These are phyloP conservation scores for Urosaurus nigricauda DNA, from an alignment of 2,797 vertebrate species.

Conservation along the genomic window DNA sequence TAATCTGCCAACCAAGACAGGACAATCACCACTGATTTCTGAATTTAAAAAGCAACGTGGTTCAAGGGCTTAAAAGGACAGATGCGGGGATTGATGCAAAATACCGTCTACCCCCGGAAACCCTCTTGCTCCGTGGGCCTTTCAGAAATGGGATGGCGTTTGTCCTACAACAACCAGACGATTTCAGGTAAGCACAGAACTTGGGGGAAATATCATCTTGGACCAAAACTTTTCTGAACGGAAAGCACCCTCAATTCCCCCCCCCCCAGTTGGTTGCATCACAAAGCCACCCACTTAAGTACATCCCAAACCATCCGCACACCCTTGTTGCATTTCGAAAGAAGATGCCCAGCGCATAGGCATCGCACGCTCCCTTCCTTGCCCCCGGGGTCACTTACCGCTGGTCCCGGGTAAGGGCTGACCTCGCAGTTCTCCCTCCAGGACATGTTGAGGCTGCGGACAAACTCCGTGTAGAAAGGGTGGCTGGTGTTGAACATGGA, in stretches of 20 bases:
- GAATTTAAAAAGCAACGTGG: background rate
- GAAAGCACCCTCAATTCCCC: too few relatives aligned
- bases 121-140: background rate
- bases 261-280: too few relatives aligned
- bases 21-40: background rate
- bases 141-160: background rate
- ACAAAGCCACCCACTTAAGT: too few relatives aligned
- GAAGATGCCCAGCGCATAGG: background rate
- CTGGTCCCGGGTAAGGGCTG: conserved; percentile 78
- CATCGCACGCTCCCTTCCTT: too few relatives aligned
- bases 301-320: too few relatives aligned
- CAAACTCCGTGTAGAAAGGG: conserved; percentile 91
- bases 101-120: background rate
- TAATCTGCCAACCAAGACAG: background rate
- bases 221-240: too few relatives aligned
- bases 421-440: conserved; percentile 93
- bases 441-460: conserved; percentile 93
- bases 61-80: background rate
- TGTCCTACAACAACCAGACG: background rate
- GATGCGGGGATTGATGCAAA: too few relatives aligned
- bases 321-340: background rate
- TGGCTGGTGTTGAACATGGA: conserved; percentile 94
- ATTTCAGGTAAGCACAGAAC: background rate
- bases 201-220: too few relatives aligned
- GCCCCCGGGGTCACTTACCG: conserved; percentile 68